Evolutionary conservation across 1,140 invertebrate species (phyloP), one percentile per base, ranked within the genome.

Genomic region (Hycleus phaleratus): DNA sequence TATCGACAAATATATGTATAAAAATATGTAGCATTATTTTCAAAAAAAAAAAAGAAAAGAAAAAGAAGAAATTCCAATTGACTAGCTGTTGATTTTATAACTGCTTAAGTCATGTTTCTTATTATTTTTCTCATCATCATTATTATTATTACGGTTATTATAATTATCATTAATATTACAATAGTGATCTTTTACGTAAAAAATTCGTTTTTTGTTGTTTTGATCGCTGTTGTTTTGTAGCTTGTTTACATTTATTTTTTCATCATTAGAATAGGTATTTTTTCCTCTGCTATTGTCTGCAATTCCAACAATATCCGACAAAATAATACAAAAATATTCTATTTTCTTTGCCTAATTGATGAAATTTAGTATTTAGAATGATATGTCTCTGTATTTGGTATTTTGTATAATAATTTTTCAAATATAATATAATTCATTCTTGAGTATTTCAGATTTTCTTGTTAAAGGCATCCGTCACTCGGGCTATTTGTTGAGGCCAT

Each of bases 331-430:
- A 18, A 18, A 18, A 18, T 18, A 18, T 18, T 18, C 18, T 18
- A 18, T 18, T 18, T 18, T 18, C 18, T 42, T 42, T 42, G 9
- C 11, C 11, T 42, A 42, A 42, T 42, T 42, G 5, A 42, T 42
- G 40, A 42, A 9, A n/a, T 42, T 42, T 42, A 42, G 40, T 42
- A 32, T 5, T 32, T 32, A 32, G 40, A n/a, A 42, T 10, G 9
- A 8, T 3, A 10, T 4, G 10, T 42, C 3, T 42, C 45, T 46
- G 45, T 55, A 55, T 56, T 18, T 58, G 63, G 61, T 63, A 66
- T 66, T 66, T 66, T 66, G 64, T 66, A 66, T 63, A 66, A 62
- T 66, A 66, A 61, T 61, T 63, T 63, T 63, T 63, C 54, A 56
- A 58, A 63, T 63, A 63, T 56, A 60, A 54, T 44, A 49, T 32